Percentiles rank a stretch among this genome's conserved stretches.
Conservation (phyloP, 2,888 invertebrate genomes). For the Lordiphosa andalusiaca region DNA sequence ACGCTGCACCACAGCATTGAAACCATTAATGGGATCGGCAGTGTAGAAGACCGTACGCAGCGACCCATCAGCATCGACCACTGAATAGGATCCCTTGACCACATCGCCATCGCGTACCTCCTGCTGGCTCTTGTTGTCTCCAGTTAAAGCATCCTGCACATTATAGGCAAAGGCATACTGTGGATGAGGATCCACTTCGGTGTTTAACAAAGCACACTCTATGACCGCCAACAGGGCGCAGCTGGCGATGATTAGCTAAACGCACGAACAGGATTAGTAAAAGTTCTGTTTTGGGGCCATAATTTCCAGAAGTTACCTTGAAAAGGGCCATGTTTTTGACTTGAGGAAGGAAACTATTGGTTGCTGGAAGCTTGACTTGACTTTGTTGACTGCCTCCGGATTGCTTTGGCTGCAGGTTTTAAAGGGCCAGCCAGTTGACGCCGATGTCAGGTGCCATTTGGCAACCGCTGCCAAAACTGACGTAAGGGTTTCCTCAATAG, state of each 20-base stretch:
- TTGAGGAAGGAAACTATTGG: background rate
- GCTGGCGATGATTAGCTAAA: slow-evolving; percentile 37
- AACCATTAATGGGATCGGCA: slow-evolving; percentile 79
- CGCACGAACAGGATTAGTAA: slow-evolving; percentile 15
- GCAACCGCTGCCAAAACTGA: slow-evolving; percentile 61
- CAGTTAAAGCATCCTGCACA: slow-evolving; percentile 78
- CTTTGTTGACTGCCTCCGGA: slow-evolving; percentile 55
- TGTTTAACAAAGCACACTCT: slow-evolving; percentile 53
- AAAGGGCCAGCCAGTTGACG: slow-evolving; percentile 33
- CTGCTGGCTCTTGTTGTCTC: slow-evolving; percentile 79
- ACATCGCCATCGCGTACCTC: slow-evolving; percentile 79
- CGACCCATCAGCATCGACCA: slow-evolving; percentile 79
- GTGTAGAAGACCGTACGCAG: slow-evolving; percentile 78
- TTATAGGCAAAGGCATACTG: slow-evolving; percentile 78
- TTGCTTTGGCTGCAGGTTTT: slow-evolving; percentile 44
- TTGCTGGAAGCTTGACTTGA: slow-evolving; percentile 22
- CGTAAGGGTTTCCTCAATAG: slow-evolving; percentile 60
- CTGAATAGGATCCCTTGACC: slow-evolving; percentile 79
- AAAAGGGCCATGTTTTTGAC: slow-evolving; percentile 42
- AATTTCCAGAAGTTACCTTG: slow-evolving; percentile 42
- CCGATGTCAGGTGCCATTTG: slow-evolving; percentile 39
- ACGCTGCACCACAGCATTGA: slow-evolving; percentile 82
- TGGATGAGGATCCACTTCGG: slow-evolving; percentile 73
- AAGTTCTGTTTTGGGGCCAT: slow-evolving; percentile 1
- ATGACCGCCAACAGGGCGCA: slow-evolving; percentile 46